Evolutionary conservation across 2,888 invertebrate genomes (phyloP).

Genomic region (Caenorhabditis japonica): DNA sequence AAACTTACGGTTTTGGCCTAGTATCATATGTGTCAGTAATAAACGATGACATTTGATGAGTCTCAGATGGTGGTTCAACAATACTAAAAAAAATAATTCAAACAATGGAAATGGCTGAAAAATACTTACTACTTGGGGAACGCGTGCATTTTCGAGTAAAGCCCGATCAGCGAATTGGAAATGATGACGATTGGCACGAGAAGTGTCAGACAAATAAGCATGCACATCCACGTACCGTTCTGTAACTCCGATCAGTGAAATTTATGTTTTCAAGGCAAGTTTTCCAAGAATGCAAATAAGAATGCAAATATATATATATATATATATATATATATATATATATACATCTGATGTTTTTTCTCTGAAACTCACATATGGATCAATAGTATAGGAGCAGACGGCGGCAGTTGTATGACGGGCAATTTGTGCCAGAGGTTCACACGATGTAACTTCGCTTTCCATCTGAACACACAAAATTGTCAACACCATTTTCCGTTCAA

Average conservation of each 20-base stretch:
- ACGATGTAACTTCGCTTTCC: conserved; percentile 70
- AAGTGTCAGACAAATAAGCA: conserved; percentile 78
- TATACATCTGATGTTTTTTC: no score
- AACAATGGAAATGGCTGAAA: neutral
- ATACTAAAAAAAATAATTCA: conserved; percentile 56
- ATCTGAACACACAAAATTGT: conserved; percentile 58
- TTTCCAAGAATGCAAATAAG: no score
- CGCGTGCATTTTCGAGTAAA: conserved; percentile 78
- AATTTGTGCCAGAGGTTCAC: conserved; percentile 69
- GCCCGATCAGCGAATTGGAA: conserved; percentile 77
- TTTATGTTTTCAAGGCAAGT: no score
- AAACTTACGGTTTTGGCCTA: conserved; percentile 66
- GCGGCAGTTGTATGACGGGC: conserved; percentile 65
- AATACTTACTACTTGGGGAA: conserved; percentile 74
- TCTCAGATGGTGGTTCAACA: conserved; percentile 67
- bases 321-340: no score
- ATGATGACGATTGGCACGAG: conserved; percentile 78
- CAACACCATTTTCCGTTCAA: no score
- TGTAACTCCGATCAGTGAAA: no score
- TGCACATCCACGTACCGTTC: conserved; percentile 80
- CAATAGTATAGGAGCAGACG: conserved; percentile 69
- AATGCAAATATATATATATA: no score
- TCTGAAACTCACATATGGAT: conserved; percentile 67
- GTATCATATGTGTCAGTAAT: conserved; percentile 73
- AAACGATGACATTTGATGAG: conserved; percentile 70